Evolutionary conservation across 2,113 vertebrate species (phyloP), one percentile per base, ranked within the genome.

Genomic region (Ammospiza caudacuta): DNA sequence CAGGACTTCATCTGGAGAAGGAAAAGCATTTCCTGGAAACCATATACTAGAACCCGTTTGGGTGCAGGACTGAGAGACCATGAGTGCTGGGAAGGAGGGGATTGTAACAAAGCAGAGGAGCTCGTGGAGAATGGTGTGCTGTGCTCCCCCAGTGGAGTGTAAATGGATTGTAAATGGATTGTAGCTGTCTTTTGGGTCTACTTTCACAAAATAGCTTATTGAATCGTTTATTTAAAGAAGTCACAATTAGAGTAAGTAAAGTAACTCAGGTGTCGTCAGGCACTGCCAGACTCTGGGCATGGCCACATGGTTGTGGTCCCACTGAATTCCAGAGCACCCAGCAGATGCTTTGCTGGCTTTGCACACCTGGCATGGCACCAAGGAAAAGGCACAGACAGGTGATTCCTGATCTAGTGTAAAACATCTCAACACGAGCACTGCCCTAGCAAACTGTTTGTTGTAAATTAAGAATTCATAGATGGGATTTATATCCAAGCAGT

Each of bases 251-350:
- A 31, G 27, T 17, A 49, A 69, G 27, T 47, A 25, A 83, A 90
- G 47, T 44, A 66, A n/a, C 20, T 62, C 19, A 27, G 47, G 39
- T 68, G 35, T 22, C 35, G 6, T 2, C 1, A 2, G 28, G 51
- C 31, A 7, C 49, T 75, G 47, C 37, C 62, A 33, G 43, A 9
- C 17, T 37, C 27, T 6, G 8, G 80, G 14, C 66, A 31, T 3
- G 41, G 31, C 16, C n/a, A 6, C 0, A 0, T 17, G 58, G 16
- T 14, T 5, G 3, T 19, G 61, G 51, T 70, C 14, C 44, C 28
- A 13, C 31, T 2, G 9, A 63, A 37, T n/a, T 17, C 27, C 70
- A 55, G 33, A 59, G 72, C 49, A 43, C 25, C 19, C 3, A 2
- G 21, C 29, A 46, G 43, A 63, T 7, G 6, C 47, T 83, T 43